phyloP scores from a whole-genome alignment of 2,888 invertebrate species.

The Beris chalybata region DNA sequence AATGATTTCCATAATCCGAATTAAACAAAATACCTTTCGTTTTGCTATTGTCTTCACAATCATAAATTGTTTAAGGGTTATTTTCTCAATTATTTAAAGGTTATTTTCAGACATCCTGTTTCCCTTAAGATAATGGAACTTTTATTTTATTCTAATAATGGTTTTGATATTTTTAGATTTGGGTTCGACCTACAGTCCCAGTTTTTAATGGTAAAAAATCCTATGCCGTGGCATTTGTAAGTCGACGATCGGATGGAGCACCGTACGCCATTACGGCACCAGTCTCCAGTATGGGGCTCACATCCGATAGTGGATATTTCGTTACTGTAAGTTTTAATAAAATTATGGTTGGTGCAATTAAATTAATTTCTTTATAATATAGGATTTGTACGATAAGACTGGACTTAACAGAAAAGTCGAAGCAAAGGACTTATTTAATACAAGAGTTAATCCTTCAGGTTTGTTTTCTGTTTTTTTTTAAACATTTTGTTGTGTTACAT shows the following conservation, averaged over 20 bases:
- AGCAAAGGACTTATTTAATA: slow-evolving; percentile 37
- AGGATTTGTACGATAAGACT: slow-evolving; percentile 43
- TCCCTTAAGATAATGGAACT: background rate
- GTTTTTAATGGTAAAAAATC: slow-evolving; percentile 50
- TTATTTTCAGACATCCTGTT: background rate
- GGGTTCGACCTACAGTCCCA: slow-evolving; percentile 57
- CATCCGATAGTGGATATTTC: slow-evolving; percentile 47
- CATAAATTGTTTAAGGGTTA: background rate
- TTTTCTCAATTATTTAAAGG: background rate
- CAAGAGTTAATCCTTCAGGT: slow-evolving; percentile 45
- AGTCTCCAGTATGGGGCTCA: slow-evolving; percentile 52
- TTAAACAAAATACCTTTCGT: background rate
- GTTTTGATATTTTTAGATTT: slow-evolving; percentile 48
- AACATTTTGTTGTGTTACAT: background rate
- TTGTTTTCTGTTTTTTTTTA: background rate
- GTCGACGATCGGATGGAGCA: slow-evolving; percentile 55
- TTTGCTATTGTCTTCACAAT: background rate
- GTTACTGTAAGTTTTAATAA: slow-evolving; percentile 44
- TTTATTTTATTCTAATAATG: slow-evolving; percentile 6
- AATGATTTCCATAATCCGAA: background rate
- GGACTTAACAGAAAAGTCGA: slow-evolving; percentile 34
- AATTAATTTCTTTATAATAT: slow-evolving; percentile 13
- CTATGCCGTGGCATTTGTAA: slow-evolving; percentile 58
- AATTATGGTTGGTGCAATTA: background rate
- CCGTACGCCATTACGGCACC: slow-evolving; percentile 49